phyloP scores from a whole-genome alignment of 1,140 invertebrate genomes.

The Drosophila truncata region DNA sequence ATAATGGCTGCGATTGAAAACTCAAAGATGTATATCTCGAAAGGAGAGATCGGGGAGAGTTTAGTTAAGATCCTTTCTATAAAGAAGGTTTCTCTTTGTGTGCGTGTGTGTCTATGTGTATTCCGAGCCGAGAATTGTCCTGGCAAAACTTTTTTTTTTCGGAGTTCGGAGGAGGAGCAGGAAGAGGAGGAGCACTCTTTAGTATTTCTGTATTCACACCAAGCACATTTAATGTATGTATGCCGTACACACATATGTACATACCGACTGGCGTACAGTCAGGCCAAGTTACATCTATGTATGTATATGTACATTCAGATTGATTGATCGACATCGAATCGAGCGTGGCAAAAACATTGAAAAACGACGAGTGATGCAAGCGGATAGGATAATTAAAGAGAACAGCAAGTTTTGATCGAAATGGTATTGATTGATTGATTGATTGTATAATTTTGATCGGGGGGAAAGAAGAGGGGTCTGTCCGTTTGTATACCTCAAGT shows the following conservation, averaged over 20 bases:
- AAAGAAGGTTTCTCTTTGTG: not conserved
- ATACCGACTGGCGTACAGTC: slow-evolving; percentile 26
- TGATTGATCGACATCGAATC: slow-evolving; percentile 18
- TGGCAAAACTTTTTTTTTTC: slow-evolving; percentile 23
- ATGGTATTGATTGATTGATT: slow-evolving; percentile 10
- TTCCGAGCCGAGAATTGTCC: slow-evolving; percentile 26
- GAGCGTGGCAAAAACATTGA: slow-evolving; percentile 41
- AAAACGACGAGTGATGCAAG: slow-evolving; percentile 40
- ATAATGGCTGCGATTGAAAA: slow-evolving; percentile 16
- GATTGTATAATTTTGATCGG: slow-evolving; percentile 1
- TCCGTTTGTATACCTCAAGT: slow-evolving; percentile 10
- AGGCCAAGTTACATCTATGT: slow-evolving; percentile 22
- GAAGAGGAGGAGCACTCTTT: slow-evolving; percentile 1
- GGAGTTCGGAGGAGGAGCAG: slow-evolving; percentile 6
- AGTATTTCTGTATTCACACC: slow-evolving; percentile 28
- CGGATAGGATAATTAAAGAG: slow-evolving; percentile 30
- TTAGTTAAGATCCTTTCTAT: not conserved
- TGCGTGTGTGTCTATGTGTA: slow-evolving; percentile 6
- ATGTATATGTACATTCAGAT: slow-evolving; percentile 44
- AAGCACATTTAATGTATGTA: slow-evolving; percentile 25
- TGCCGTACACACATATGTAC: slow-evolving; percentile 21
- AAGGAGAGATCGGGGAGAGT: not conserved
- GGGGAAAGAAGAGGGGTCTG: not conserved
- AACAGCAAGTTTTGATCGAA: slow-evolving; percentile 39
- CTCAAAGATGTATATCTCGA: slow-evolving; percentile 11